Base-by-base conservation (phyloP, 2,113 vertebrate genomes). In the Clinocottus analis region DNA sequence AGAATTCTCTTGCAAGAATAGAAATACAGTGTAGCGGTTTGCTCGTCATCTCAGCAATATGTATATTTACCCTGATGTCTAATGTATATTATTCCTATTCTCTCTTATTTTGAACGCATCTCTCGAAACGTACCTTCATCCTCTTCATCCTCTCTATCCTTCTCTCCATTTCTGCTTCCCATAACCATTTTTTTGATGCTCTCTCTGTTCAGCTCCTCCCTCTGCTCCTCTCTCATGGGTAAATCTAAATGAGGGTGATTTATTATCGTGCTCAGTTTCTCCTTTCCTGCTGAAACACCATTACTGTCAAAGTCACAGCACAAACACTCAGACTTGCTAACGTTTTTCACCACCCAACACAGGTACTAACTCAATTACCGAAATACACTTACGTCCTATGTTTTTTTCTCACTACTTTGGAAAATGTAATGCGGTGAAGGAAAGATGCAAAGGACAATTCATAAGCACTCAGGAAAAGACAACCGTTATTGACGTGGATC, bases 171-270 rank as follows among this genome's bases (percentile, higher is more conserved):
- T 77, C 45, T 41, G 31, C 64, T 65, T 35, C 33, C 35, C 31
- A 62, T 83, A 49, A 55, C 14, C 5, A 67, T 72, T 73, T 77
- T n/a, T 84, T 75, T 80, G 19, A 85, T 84, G 37, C 49, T 66
- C 59, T 71, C 80, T 72, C 43, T 17, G 13, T 41, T 70, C 62
- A 43, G 59, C 75, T 60, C 67, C 70, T 47, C 79, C 64, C 65
- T 43, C 58, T 63, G 35, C 56, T 35, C 35, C 21, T 31, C 67
- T 77, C 81, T 72, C 75, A 35, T 65, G 79, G 75, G 79, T 86
- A 76, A 72, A 62, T 83, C 58, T 85, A 86, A 82, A 87, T 60
- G 10, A 72, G 62, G 75, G 72, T 90, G 88, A 92, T 92, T 93
- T 90, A 91, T 91, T 81, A 80, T 79, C 2, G 1, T 17, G 72